Evolutionary conservation across 2,888 invertebrate species (phyloP).

Genomic region (Caenorhabditis sinica): DNA sequence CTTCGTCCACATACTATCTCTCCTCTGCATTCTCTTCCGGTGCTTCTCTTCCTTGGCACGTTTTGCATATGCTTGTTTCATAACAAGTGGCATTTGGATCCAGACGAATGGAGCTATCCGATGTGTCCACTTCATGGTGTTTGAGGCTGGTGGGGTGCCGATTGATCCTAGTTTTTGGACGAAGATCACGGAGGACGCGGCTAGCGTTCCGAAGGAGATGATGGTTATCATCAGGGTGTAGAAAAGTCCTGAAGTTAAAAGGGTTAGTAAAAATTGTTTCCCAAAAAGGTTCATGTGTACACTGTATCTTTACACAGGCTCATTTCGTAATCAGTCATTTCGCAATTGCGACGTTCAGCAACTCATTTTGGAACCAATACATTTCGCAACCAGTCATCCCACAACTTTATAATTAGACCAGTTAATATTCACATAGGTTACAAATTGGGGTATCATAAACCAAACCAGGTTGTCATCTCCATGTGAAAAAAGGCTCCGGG

Average conservation of each 20-base stretch:
- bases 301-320: no score
- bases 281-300: no score
- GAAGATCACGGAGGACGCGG: constrained; percentile 66
- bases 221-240: constrained; percentile 71
- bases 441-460: no score
- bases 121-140: constrained; percentile 79
- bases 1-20: constrained; percentile 71
- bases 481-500: no score
- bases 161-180: constrained; percentile 74
- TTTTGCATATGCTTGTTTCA: constrained; percentile 80
- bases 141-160: constrained; percentile 76
- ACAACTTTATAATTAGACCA: no score
- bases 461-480: no score
- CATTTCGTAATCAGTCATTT: no score
- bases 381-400: no score
- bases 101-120: constrained; percentile 76
- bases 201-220: constrained; percentile 67
- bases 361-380: no score
- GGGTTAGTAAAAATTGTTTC: no score
- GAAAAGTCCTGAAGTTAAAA: constrained; percentile 59
- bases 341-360: no score
- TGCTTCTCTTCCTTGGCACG: constrained; percentile 72
- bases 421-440: no score
- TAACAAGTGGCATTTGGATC: constrained; percentile 81
- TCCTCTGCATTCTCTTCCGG: constrained; percentile 54